phyloP scores from a whole-genome alignment of 2,888 invertebrate species.

The Salpingus planirostris region DNA sequence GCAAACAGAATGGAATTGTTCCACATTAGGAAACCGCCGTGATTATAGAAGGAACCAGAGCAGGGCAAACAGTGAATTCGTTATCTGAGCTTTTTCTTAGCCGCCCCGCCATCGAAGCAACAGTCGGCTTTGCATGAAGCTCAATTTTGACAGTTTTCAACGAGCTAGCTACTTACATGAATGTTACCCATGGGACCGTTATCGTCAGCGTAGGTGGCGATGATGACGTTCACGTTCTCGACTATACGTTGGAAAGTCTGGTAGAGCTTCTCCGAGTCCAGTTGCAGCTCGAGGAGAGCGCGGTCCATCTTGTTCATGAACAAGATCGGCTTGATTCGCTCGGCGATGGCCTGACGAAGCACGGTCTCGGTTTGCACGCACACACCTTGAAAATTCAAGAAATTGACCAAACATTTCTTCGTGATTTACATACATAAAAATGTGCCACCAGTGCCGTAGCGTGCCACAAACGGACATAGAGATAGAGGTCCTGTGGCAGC shows the following conservation, averaged over 20 bases:
- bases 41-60: conserved; percentile 20
- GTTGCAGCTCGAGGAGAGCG: conserved; percentile 91
- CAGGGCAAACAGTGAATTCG: conserved; percentile 35
- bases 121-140: not conserved
- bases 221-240: conserved; percentile 99
- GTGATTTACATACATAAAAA: no score
- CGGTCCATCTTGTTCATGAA: conserved; percentile 99
- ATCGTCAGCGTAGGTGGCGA: conserved; percentile 97
- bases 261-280: conserved; percentile 94
- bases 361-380: conserved; percentile 99
- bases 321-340: conserved; percentile 98
- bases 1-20: no score
- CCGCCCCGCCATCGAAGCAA: no score
- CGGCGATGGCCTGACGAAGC: conserved; percentile 97
- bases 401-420: no score
- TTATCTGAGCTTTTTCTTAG: conserved; percentile 28
- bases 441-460: conserved; percentile 52
- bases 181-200: conserved; percentile 99
- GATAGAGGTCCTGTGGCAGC: conserved; percentile 74
- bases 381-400: conserved; percentile 75
- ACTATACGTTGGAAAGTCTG: conserved; percentile 99
- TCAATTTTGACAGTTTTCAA: not conserved
- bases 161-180: conserved; percentile 75
- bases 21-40: conserved; percentile 32
- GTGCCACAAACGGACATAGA: conserved; percentile 62